phyloP scores from a whole-genome alignment of 2,113 vertebrate genomes.

The Apteryx mantelli region DNA sequence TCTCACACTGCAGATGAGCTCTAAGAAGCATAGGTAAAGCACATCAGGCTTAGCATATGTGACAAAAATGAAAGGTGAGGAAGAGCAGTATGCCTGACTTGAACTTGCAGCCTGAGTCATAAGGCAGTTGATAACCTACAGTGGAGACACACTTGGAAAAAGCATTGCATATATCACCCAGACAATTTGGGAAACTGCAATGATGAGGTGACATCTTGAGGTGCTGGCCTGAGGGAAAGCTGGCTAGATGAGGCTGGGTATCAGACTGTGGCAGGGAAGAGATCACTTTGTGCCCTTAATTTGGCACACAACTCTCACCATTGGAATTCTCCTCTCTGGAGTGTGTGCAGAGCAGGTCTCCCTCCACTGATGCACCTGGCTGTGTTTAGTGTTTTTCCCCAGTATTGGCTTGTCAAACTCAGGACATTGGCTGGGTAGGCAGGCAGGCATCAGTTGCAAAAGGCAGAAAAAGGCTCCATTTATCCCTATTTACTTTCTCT shows the following conservation, averaged over 20 bases:
- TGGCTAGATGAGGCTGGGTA: background rate
- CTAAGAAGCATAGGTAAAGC: background rate
- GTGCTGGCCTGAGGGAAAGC: background rate
- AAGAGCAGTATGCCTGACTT: background rate
- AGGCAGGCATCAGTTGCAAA: background rate
- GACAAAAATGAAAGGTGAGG: background rate
- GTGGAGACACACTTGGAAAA: background rate
- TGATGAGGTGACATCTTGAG: background rate
- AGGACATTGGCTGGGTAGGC: background rate
- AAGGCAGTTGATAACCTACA: background rate
- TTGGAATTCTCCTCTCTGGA: background rate
- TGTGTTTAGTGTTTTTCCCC: background rate
- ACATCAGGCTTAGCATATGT: background rate
- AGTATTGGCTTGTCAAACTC: background rate
- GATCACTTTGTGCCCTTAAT: background rate
- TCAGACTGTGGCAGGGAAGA: background rate
- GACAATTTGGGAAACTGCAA: background rate
- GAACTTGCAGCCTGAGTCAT: background rate
- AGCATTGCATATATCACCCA: background rate
- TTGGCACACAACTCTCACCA: background rate
- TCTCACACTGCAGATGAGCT: background rate
- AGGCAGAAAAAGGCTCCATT: background rate
- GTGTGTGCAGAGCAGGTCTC: background rate
- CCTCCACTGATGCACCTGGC: background rate
- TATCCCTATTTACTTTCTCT: background rate